Base-by-base conservation (phyloP, 37 sponge, comb jelly and placozoan genomes). In the Tethya wilhelma region DNA sequence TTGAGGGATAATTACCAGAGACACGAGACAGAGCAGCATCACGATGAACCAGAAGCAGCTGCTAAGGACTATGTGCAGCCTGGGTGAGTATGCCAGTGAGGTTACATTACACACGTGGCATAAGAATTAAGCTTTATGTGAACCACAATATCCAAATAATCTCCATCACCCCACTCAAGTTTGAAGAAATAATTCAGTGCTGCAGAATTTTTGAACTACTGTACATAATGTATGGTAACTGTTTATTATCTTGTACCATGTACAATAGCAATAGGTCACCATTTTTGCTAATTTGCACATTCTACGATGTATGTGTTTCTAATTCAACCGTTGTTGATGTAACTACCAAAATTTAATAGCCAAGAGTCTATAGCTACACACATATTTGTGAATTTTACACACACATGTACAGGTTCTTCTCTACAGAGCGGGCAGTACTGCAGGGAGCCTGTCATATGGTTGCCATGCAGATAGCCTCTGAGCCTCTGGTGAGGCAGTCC, bases 391-490 rank as follows among this genome's bases (percentile, higher is more conserved):
- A 60, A n/a, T 12, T 60, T 60, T 25, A 6, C 63, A 25, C 22
- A 8, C 22, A 8, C 63, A 60, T 60, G 53, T 14, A 49, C 58
- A 95, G 95, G 22, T 75, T 64, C 29, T 94, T 97, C 64, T 64
- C 87, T 7, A 89, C 69, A 23, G 81, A 79, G 2, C 82, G 91
- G 3, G 46, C 86, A 29, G 90, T 89, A 0, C 84, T 97, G 23
- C 87, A 86, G 59, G 97, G 94, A 49, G 97, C 90, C 28, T 76
- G 89, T 34, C 93, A 98, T 77, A 96, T 94, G 88, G 92, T 98
- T 26, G 96, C 99, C 38, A 80, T 93, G 81, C 90, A 98, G 87
- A 77, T 98, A 12, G 86, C 97, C 0, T 44, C 71, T 26, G 97
- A 98, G 45, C 99, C 99, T 40, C 77, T 83, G 36, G 95, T 98